Evolutionary conservation across 2,888 invertebrate genomes (phyloP).

Genomic region (Diarsia brunnea): DNA sequence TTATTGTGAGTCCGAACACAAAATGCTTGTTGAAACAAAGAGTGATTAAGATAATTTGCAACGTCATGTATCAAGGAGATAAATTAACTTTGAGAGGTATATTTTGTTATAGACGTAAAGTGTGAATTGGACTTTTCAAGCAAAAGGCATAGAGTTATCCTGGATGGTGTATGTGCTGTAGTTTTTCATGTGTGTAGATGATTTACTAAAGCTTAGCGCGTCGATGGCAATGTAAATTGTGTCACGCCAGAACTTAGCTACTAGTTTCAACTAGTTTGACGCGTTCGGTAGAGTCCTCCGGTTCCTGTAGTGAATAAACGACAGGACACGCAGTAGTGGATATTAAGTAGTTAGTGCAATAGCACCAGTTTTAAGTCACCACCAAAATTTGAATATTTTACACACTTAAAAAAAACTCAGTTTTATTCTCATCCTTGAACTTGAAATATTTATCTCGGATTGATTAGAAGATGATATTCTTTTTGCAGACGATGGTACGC

Average conservation of each 20-base stretch:
- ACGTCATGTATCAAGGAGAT: not conserved
- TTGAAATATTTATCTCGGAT: not conserved
- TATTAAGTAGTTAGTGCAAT: too few species aligned
- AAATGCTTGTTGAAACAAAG: slow-evolving; percentile 19
- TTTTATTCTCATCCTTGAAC: not conserved
- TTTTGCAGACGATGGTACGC: slow-evolving; percentile 80
- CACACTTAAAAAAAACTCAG: not conserved
- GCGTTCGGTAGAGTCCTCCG: too few species aligned
- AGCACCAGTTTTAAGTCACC: too few species aligned
- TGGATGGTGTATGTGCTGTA: not conserved
- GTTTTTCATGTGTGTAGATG: not conserved
- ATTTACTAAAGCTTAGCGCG: not conserved
- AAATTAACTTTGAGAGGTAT: not conserved
- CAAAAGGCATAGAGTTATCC: not conserved
- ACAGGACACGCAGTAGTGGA: too few species aligned
- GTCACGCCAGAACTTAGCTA: too few species aligned
- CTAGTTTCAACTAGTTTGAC: too few species aligned
- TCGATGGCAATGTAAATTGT: too few species aligned
- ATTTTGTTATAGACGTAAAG: not conserved
- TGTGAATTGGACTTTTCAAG: not conserved
- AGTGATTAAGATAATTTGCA: not conserved
- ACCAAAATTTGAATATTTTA: too few species aligned
- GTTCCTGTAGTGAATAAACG: too few species aligned
- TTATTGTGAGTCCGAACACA: slow-evolving; percentile 17
- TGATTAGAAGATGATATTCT: slow-evolving; percentile 13